These are phyloP conservation scores for Drosophila bocki DNA, from an alignment of 1,140 invertebrate species.

Conservation along the genomic window DNA sequence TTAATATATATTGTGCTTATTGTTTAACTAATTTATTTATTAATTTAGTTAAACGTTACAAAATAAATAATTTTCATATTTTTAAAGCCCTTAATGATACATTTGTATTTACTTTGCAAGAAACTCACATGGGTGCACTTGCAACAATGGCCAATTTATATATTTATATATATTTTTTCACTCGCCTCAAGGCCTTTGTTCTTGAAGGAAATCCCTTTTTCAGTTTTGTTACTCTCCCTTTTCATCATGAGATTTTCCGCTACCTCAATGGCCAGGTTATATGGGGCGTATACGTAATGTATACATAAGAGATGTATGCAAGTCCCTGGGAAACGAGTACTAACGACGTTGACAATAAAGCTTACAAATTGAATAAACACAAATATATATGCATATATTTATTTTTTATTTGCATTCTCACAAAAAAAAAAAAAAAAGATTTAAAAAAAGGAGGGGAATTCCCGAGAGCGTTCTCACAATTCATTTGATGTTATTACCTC, in stretches of 20 bases:
- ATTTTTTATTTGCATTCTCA: constrained; percentile 37
- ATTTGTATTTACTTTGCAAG: not conserved
- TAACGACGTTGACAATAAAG: constrained; percentile 58
- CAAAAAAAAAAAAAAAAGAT: constrained; percentile 14
- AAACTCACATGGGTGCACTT: not conserved
- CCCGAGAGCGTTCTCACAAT: constrained; percentile 34
- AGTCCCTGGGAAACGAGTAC: constrained; percentile 28
- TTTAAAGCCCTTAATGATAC: too few species aligned
- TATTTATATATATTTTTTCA: not conserved
- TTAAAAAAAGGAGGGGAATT: not conserved
- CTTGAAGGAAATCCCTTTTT: constrained; percentile 15
- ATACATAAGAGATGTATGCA: not conserved
- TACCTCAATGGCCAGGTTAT: constrained; percentile 9
- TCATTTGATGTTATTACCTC: constrained; percentile 39
- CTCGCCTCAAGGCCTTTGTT: not conserved
- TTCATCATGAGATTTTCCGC: constrained; percentile 6
- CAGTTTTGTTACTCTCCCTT: not conserved
- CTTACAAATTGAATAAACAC: constrained; percentile 59
- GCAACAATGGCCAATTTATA: not conserved
- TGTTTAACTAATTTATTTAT: too few species aligned
- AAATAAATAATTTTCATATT: not conserved
- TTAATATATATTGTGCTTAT: too few species aligned
- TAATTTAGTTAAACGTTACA: too few species aligned
- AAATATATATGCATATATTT: constrained; percentile 16
- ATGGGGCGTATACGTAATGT: constrained; percentile 32